phyloP scores from a whole-genome alignment of 2,113 vertebrate species.

The Chamaea fasciata region DNA sequence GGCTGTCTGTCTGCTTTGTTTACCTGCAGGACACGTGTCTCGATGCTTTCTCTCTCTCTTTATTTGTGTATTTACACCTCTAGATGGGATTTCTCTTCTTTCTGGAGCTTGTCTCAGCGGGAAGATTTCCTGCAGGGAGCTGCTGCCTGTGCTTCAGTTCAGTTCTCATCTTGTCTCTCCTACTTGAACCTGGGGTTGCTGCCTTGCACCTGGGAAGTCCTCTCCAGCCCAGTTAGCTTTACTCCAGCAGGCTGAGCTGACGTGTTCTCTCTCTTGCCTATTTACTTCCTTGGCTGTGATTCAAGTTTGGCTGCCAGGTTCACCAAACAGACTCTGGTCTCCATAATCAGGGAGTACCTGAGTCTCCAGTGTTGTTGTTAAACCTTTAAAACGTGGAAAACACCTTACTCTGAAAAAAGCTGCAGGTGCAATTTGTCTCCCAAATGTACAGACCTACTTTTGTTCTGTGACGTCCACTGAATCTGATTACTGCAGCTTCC shows the following conservation, averaged over 20 bases:
- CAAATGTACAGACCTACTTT: not conserved
- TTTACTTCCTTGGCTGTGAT: not conserved
- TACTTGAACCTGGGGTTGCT: fast-evolving
- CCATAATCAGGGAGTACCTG: not conserved
- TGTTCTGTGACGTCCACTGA: not conserved
- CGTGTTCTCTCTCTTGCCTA: not conserved
- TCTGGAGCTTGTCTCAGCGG: not conserved
- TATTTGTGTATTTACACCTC: not conserved
- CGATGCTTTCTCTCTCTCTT: not conserved
- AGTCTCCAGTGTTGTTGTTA: not conserved
- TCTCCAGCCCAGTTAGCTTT: not conserved
- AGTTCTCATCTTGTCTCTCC: not conserved
- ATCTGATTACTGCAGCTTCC: not conserved
- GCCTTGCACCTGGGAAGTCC: not conserved
- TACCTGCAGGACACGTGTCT: not conserved
- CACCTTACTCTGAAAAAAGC: not conserved
- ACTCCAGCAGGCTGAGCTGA: not conserved
- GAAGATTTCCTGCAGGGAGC: not conserved
- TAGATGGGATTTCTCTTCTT: not conserved
- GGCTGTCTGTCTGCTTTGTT: not conserved
- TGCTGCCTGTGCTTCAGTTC: not conserved
- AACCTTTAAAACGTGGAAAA: not conserved
- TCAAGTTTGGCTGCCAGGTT: not conserved
- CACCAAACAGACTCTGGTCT: not conserved
- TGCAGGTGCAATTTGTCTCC: not conserved